A percentile compares a stretch with the other conserved stretches of the same genome.
Evolutionary conservation across 1,140 invertebrate species (phyloP).

Genomic region (Diploscapter pachys): DNA sequence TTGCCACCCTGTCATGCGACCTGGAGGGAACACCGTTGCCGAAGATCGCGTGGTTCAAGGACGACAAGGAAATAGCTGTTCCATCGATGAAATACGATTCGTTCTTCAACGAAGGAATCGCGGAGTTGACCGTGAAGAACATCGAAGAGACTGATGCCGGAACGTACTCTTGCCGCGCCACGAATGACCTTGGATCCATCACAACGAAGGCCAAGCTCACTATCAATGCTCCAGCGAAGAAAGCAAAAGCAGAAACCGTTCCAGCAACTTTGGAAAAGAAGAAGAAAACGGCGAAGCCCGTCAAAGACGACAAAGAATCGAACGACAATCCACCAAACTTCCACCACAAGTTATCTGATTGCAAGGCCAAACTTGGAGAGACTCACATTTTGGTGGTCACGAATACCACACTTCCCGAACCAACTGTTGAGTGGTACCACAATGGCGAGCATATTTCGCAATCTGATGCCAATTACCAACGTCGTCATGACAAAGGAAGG

Average conservation of each 20-base stretch:
- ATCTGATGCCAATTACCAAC: slow-evolving; percentile 35
- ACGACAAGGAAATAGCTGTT: slow-evolving; percentile 28
- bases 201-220: slow-evolving; percentile 38
- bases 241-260: slow-evolving; percentile 9
- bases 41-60: slow-evolving; percentile 33
- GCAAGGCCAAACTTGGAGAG: slow-evolving; percentile 34
- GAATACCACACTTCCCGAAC: slow-evolving; percentile 44
- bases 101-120: slow-evolving; percentile 28
- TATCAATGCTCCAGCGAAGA: slow-evolving; percentile 33
- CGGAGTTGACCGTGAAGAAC: slow-evolving; percentile 30
- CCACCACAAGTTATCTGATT: slow-evolving; percentile 37
- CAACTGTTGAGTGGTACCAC: slow-evolving; percentile 38
- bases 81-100: slow-evolving; percentile 29
- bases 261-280: slow-evolving; percentile 26
- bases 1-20: slow-evolving; percentile 36
- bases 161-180: slow-evolving; percentile 36
- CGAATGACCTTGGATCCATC: slow-evolving; percentile 39
- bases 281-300: slow-evolving; percentile 18
- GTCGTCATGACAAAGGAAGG: slow-evolving; percentile 40
- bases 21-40: slow-evolving; percentile 32
- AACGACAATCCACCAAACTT: slow-evolving; percentile 36
- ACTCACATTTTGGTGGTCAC: slow-evolving; percentile 37
- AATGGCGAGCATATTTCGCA: slow-evolving; percentile 31
- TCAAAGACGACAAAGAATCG: slow-evolving; percentile 7
- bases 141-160: slow-evolving; percentile 36